Base-by-base conservation (phyloP, 2,888 invertebrate genomes). In the Machimus rusticus region DNA sequence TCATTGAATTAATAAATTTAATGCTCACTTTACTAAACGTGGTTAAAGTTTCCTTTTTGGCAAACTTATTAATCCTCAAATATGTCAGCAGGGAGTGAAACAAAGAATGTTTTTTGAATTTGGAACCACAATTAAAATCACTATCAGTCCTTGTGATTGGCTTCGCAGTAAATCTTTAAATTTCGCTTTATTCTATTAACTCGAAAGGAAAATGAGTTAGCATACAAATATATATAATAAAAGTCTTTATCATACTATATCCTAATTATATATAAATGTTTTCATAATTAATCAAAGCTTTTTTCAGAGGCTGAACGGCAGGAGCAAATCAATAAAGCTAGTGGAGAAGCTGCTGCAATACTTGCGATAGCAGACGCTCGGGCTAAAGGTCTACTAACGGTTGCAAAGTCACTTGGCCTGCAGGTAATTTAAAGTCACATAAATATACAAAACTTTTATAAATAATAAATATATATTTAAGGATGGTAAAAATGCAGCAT, bases 241-340 rank as follows among this genome's bases (percentile, higher is more conserved):
- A 34, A 5, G 34, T 6, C 1, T 39, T 39, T 12, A 39, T 39
- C 39, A 39, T 39, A 39, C 2, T 51, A 51, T 8, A 51, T 51
- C 8, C 8, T 8, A 37, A 37, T 37, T 16, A 5, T 1, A 5
- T 1, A 51, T 51, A n/a, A n/a, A 51, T n/a, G 1, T 51, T 51
- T 16, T 51, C 9, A 66, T 66, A 66, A 28, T 12, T 23, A 57
- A 23, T 1, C 9, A 23, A 76, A 88, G 43, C 19, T 28, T 46
- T 31, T 46, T 92, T 4, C 92, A 94, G 99, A 99, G 95, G 99
- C 99, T 57, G 96, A 97, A 90, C 96, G 96, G 90, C 96, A 97
- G 90, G 99, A 99, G 92, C 96, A 98, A 91, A 98, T 99, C 88
- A 99, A 99, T 93, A 96, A 96, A 92, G 99, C 99, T 1, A 94